phyloP scores from a whole-genome alignment of 2,797 vertebrate genomes.

The Pseudochirops cupreus region DNA sequence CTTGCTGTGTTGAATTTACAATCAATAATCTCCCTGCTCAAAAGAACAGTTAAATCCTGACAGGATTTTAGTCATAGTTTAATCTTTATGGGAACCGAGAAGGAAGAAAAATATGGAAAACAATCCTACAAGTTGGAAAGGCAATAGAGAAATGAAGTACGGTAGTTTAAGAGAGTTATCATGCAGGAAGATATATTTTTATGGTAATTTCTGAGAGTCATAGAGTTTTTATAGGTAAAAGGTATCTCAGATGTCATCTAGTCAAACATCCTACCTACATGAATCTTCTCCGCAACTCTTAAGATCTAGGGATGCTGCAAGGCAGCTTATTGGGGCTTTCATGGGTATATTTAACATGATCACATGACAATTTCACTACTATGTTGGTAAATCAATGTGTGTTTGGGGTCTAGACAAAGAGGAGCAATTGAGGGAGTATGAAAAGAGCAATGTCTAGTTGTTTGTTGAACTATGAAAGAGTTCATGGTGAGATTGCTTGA shows the following conservation, averaged over 20 bases:
- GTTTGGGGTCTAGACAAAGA: background rate
- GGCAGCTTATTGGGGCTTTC: background rate
- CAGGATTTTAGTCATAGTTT: slow-evolving; percentile 47
- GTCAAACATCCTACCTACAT: background rate
- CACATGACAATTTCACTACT: background rate
- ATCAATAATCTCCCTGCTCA: background rate
- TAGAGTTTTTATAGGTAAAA: background rate
- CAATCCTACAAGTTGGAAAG: background rate
- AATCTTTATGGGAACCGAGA: slow-evolving; percentile 10
- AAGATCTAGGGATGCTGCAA: background rate
- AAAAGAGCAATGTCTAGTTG: background rate
- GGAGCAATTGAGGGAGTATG: background rate
- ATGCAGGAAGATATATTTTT: background rate
- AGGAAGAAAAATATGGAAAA: slow-evolving; percentile 27
- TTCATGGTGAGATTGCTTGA: background rate
- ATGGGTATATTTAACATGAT: background rate
- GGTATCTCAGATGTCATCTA: background rate
- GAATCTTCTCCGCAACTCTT: background rate
- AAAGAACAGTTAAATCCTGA: slow-evolving; percentile 60
- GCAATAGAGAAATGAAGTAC: background rate
- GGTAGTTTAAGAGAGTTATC: background rate
- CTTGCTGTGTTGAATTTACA: slow-evolving; percentile 64
- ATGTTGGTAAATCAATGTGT: background rate
- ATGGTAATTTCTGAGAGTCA: background rate
- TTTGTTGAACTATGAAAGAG: background rate